Evolutionary conservation across 2,113 vertebrate species (phyloP), one percentile per base, ranked within the genome.

Genomic region (Sterna hirundo): DNA sequence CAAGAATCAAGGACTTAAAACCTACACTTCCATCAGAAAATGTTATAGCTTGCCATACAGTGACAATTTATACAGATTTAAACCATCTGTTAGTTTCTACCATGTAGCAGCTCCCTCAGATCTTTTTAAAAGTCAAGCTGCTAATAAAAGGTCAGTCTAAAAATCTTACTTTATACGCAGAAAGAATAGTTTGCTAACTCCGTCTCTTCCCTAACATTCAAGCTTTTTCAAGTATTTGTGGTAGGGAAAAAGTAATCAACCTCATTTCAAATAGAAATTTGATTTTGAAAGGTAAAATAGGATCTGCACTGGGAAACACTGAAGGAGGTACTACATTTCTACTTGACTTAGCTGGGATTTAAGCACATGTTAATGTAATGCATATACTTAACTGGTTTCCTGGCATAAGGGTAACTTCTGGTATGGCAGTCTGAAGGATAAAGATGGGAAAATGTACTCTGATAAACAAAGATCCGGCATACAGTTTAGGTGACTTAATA

Each of bases 1-100:
- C 44, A 70, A 86, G 92, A 66, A 86, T 83, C 88, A 92, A 92
- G 64, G 23, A 83, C 52, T 83, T 81, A 85, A 94, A 96, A 86
- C 38, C 60, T 72, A 66, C 55, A 62, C 52, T 88, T 94, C 71
- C 32, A 81, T 70, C 74, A 93, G 69, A 89, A 96, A 90, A 77
- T 47, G 9, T 65, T 79, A 40, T 13, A 36, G 29, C 42, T 93
- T 83, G 38, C 40, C 81, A 55, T 54, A 27, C 17, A 58, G 57
- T 76, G 30, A 82, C 30, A 86, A 25, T 51, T 54, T 79, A 54
- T 42, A 72, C 3, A 3, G 60, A 70, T 82, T 92, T 83, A 88
- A 96, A 79, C 46, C 88, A 76, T 68, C 76, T 93, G 58, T 44
- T 82, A 71, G 22, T 51, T 91, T 82, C 40, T 21, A 89, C 51